These are phyloP conservation scores for Patiria miniata DNA, from an alignment of 35 echinoderm and acorn worm species.

Conservation along the genomic window DNA sequence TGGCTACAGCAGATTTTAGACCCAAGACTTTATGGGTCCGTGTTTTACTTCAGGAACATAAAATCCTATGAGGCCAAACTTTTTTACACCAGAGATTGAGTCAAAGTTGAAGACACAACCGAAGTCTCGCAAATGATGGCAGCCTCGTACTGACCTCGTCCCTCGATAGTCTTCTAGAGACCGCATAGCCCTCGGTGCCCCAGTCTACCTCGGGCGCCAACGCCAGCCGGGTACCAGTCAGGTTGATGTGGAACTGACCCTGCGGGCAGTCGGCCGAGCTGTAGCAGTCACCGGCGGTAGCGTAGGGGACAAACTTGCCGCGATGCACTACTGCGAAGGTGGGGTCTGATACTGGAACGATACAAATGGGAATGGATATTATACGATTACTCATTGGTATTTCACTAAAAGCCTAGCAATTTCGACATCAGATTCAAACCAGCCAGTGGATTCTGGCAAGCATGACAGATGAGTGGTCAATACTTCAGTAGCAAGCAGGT, in stretches of 20 bases:
- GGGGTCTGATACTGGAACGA: slow-evolving; percentile 60
- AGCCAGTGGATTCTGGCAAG: too few relatives aligned
- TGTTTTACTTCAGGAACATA: too few relatives aligned
- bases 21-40: too few relatives aligned
- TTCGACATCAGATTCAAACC: too few relatives aligned
- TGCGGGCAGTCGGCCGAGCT: slow-evolving; percentile 83
- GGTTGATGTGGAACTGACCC: slow-evolving; percentile 83
- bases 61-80: too few relatives aligned
- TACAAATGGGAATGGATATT: not conserved
- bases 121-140: not conserved
- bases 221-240: slow-evolving; percentile 77
- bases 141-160: slow-evolving; percentile 48
- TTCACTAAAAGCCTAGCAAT: too few relatives aligned
- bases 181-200: slow-evolving; percentile 73
- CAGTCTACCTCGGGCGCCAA: slow-evolving; percentile 76
- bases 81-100: too few relatives aligned
- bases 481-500: too few relatives aligned
- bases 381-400: not conserved
- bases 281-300: slow-evolving; percentile 91
- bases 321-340: slow-evolving; percentile 71
- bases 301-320: slow-evolving; percentile 89
- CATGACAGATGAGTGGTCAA: too few relatives aligned
- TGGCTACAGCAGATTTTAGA: too few relatives aligned
- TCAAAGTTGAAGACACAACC: too few relatives aligned
- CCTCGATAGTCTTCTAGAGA: slow-evolving; percentile 68